phyloP scores from a whole-genome alignment of 2,888 invertebrate genomes.

The Cerceris rybyensis region DNA sequence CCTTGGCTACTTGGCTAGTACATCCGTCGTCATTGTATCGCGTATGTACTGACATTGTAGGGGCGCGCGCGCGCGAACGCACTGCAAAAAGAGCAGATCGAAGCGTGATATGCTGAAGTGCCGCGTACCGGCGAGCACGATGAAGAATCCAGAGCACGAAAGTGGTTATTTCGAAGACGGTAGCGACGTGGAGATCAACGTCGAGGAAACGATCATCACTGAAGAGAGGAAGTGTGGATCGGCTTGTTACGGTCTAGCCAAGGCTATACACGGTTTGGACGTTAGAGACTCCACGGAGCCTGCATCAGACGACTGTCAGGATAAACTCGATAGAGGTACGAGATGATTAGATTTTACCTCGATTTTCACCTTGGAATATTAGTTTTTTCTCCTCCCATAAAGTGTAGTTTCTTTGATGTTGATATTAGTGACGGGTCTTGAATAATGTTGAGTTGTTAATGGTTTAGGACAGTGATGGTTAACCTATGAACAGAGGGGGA shows the following conservation, averaged over 20 bases:
- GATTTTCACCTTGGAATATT: not conserved
- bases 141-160: slow-evolving; percentile 89
- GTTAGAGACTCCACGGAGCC: slow-evolving; percentile 72
- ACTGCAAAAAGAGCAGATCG: not conserved
- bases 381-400: too few species aligned
- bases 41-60: slow-evolving; percentile 29
- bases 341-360: slow-evolving; percentile 6
- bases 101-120: slow-evolving; percentile 16
- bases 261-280: slow-evolving; percentile 72
- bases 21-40: not conserved
- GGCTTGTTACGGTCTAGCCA: slow-evolving; percentile 62
- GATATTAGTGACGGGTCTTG: too few species aligned
- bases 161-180: slow-evolving; percentile 93
- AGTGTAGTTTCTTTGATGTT: too few species aligned
- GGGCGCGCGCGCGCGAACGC: not conserved
- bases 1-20: slow-evolving; percentile 20
- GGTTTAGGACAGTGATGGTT: too few species aligned
- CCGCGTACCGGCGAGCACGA: slow-evolving; percentile 22
- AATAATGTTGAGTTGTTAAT: too few species aligned
- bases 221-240: slow-evolving; percentile 49
- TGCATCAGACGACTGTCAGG: slow-evolving; percentile 42
- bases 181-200: slow-evolving; percentile 79
- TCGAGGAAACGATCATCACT: slow-evolving; percentile 60
- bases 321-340: slow-evolving; percentile 62
- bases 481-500: too few species aligned